phyloP scores from a whole-genome alignment of 2,888 invertebrate species.

The Tillus elongatus region DNA sequence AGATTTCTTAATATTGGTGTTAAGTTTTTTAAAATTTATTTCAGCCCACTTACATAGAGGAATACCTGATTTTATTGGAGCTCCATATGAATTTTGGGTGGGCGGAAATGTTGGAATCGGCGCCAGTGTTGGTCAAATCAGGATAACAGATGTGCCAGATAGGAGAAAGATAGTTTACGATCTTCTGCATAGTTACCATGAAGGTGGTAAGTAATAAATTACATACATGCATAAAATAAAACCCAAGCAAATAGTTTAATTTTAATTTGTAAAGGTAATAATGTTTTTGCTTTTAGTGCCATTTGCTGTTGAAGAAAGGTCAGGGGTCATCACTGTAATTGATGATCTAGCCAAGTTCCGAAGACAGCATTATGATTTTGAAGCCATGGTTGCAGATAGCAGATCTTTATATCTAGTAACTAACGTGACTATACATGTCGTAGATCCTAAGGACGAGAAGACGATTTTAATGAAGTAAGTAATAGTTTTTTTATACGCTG shows the following conservation, averaged over 20 bases:
- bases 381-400: slow-evolving; percentile 65
- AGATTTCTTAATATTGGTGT: neutral
- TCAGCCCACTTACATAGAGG: slow-evolving; percentile 45
- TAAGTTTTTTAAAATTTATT: slow-evolving; percentile 19
- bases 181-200: slow-evolving; percentile 71
- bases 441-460: slow-evolving; percentile 64
- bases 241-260: too few relatives aligned
- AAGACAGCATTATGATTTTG: slow-evolving; percentile 65
- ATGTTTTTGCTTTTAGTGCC: slow-evolving; percentile 56
- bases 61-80: slow-evolving; percentile 69
- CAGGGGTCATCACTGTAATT: slow-evolving; percentile 80
- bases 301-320: slow-evolving; percentile 80
- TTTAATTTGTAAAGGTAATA: slow-evolving; percentile 3
- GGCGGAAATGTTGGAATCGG: slow-evolving; percentile 78
- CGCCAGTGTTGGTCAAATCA: slow-evolving; percentile 77
- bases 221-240: slow-evolving; percentile 7
- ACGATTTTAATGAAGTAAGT: slow-evolving; percentile 57
- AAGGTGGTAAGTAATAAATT: slow-evolving; percentile 65
- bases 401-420: slow-evolving; percentile 63
- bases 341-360: slow-evolving; percentile 62
- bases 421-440: slow-evolving; percentile 76
- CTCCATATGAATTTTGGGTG: slow-evolving; percentile 86
- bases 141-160: slow-evolving; percentile 62
- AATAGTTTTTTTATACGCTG: slow-evolving; percentile 22
- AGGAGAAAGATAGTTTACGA: slow-evolving; percentile 63